Percentiles rank a stretch among this genome's conserved stretches.
These are phyloP conservation scores for Coccyzus lansbergi DNA, from an alignment of 2,797 vertebrate species.

Conservation along the genomic window DNA sequence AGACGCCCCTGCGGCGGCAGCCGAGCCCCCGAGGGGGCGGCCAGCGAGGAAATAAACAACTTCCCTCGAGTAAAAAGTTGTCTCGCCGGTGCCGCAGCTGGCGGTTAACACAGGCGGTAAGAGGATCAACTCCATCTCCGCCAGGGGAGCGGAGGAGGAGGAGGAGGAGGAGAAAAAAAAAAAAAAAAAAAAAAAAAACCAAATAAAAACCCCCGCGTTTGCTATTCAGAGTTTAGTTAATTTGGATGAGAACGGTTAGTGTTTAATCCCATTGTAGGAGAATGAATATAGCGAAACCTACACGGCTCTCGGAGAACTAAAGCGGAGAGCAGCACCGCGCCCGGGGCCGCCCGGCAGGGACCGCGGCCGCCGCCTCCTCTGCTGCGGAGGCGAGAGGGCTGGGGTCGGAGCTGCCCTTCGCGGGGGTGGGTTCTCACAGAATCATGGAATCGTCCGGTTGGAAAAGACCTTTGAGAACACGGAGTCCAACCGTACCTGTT, in stretches of 20 bases:
- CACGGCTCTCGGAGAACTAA: conserved; percentile 44
- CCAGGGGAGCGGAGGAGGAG: conserved; percentile 23
- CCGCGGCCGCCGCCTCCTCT: not conserved
- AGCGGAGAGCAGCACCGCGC: not conserved
- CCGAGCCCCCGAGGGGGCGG: not conserved
- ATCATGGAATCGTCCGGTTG: too few species aligned
- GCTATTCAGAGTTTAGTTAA: conserved; percentile 77
- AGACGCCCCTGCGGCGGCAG: too few species aligned
- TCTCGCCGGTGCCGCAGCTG: conserved; percentile 76
- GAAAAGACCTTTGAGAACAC: too few species aligned
- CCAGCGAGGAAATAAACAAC: conserved; percentile 65
- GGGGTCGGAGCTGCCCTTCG: not conserved
- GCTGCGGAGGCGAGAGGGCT: too few species aligned
- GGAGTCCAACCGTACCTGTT: too few species aligned
- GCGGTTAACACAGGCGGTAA: conserved; percentile 80
- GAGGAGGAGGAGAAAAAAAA: too few species aligned
- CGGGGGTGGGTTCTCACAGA: too few species aligned
- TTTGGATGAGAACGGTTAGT: conserved; percentile 79
- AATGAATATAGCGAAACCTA: conserved; percentile 70
- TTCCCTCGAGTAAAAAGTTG: conserved; percentile 4
- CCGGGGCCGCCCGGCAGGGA: conserved; percentile 10
- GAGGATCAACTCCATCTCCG: conserved; percentile 78
- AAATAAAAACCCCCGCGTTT: conserved; percentile 44
- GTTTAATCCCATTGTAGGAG: conserved; percentile 80
- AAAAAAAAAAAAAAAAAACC: too few species aligned